Conservation (phyloP, 2,888 invertebrate species). For the Lithophane leautieri region DNA sequence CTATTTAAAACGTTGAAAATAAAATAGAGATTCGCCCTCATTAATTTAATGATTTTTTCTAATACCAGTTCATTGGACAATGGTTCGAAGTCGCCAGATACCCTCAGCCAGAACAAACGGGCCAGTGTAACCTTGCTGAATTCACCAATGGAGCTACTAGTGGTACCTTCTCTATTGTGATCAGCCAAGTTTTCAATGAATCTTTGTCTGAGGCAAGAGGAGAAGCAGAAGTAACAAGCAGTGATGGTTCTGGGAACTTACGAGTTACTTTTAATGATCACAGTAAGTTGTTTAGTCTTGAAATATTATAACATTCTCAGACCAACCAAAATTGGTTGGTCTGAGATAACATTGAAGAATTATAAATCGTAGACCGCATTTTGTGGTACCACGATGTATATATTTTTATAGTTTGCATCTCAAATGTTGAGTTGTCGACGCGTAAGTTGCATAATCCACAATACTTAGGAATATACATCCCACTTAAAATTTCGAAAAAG, state of each 20-base stretch:
- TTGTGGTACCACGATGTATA: background rate
- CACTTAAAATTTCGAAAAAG: background rate
- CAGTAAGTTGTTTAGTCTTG: constrained; percentile 74
- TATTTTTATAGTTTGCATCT: background rate
- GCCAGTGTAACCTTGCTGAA: constrained; percentile 91
- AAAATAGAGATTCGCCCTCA: background rate
- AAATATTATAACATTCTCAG: background rate
- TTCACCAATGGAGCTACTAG: constrained; percentile 77
- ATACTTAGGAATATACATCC: background rate
- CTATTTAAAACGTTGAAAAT: background rate
- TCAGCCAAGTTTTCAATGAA: constrained; percentile 80
- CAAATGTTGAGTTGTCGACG: background rate
- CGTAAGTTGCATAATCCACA: background rate
- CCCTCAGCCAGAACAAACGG: constrained; percentile 90
- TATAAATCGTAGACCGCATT: background rate
- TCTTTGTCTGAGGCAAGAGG: constrained; percentile 87
- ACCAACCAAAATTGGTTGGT: too few relatives aligned
- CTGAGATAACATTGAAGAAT: too few relatives aligned
- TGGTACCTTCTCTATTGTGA: constrained; percentile 69
- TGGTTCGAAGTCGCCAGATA: constrained; percentile 92
- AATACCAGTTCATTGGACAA: constrained; percentile 79
- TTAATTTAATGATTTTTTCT: background rate
- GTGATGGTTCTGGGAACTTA: constrained; percentile 88
- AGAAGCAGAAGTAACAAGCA: constrained; percentile 83
- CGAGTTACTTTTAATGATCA: constrained; percentile 88